Evolutionary conservation across 2,797 vertebrate species (phyloP), one percentile per base, ranked within the genome.

Genomic region (Helostoma temminkii): DNA sequence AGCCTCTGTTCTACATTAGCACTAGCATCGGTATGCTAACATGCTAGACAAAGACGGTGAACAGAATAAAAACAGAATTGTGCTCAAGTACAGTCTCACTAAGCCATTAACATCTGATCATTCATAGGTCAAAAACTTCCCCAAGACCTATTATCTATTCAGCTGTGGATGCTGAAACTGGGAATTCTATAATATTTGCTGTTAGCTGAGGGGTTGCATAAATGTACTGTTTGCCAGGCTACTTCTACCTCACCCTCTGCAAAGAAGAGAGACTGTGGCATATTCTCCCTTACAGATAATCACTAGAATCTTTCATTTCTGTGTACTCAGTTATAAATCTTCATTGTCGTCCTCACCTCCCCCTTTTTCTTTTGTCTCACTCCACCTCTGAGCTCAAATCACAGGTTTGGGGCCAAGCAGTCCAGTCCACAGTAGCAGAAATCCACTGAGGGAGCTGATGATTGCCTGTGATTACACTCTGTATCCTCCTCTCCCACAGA

Each of bases 391-490:
- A 24, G 75, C 83, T 82, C 42, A 88, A 86, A 91, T 87, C 84
- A 83, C 71, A 67, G 80, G 76, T 85, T 74, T 72, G 65, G 34
- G 80, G 79, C 45, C 73, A 62, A 56, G 69, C 30, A 37, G 76
- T 74, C 67, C 62, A 68, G 80, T 34, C 76, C 53, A 64, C 75
- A 82, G 79, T 2, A 61, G 72, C 71, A 58, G 68, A 84, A 76
- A 82, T 86, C 82, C 79, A 69, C 71, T 8, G 76, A 78, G 82
- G 76, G 79, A 81, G 76, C 72, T 48, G 82, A 88, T 91, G 92
- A 92, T 91, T 93, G 90, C 79, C 83, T 90, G 82, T 92, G 90
- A 92, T 93, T 92, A 92, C 88, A 83, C 84, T 57, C 79, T 71
- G 80, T 48, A 58, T 81, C 68, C 72, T 55, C 67, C 58, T 48